phyloP scores from a whole-genome alignment of 1,140 invertebrate species.

The Cydia strobilella region DNA sequence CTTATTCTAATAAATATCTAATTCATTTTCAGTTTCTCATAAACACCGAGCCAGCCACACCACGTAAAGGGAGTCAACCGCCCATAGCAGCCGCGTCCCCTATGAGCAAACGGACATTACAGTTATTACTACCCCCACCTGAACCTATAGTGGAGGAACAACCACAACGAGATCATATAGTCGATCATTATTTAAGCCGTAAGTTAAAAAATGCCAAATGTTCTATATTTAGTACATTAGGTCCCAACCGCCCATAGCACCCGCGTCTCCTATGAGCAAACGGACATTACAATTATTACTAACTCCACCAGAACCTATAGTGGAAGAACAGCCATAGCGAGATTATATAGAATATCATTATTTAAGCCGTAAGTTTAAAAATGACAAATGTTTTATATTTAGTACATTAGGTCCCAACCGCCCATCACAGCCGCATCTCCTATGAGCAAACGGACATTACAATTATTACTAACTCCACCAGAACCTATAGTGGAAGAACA shows the following conservation, averaged over 20 bases:
- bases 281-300: conserved; percentile 67
- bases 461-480: conserved; percentile 46
- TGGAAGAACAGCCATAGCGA: conserved; percentile 34
- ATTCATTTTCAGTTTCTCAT: conserved; percentile 54
- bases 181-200: conserved; percentile 72
- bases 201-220: conserved; percentile 37
- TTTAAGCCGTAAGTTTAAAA: conserved; percentile 61
- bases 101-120: conserved; percentile 72
- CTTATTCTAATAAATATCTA: not conserved
- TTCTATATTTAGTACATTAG: too few species aligned
- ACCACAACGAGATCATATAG: conserved; percentile 56
- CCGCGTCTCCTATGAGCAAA: conserved; percentile 72
- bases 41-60: conserved; percentile 49
- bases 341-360: conserved; percentile 72
- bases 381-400: too few species aligned
- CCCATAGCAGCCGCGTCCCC: conserved; percentile 59
- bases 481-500: not conserved
- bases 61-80: conserved; percentile 48
- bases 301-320: not conserved
- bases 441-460: conserved; percentile 71
- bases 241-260: conserved; percentile 35
- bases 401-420: too few species aligned
- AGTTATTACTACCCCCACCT: conserved; percentile 49
- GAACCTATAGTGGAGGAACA: not conserved
- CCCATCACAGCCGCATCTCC: conserved; percentile 59